Conservation (phyloP, 2,888 invertebrate genomes). For the Schrankia costaestrigalis region DNA sequence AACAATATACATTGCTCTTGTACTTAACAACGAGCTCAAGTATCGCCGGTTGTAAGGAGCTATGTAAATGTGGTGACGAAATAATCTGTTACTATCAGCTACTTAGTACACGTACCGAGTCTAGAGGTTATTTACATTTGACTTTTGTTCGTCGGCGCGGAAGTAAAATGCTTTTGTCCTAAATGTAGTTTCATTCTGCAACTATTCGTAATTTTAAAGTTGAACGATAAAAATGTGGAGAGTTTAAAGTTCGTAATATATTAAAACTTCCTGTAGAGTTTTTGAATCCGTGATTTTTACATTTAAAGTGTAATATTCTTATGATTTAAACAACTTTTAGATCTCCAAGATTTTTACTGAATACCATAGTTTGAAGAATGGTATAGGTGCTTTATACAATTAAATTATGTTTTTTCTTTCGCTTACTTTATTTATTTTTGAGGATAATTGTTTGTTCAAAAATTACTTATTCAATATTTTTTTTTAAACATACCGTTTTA, state of each 20-base stretch:
- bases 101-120: conserved; percentile 50
- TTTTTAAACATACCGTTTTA: too few relatives aligned
- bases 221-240: neutral
- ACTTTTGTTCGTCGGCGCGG: conserved; percentile 71
- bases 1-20: conserved; percentile 46
- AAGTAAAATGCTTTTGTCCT: conserved; percentile 69
- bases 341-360: too few relatives aligned
- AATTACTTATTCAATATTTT: too few relatives aligned
- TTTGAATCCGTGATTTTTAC: neutral
- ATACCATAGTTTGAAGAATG: too few relatives aligned
- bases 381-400: too few relatives aligned
- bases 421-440: too few relatives aligned
- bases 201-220: neutral
- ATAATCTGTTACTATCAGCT: conserved; percentile 44
- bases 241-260: neutral
- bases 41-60: conserved; percentile 32
- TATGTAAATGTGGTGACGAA: conserved; percentile 41
- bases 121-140: conserved; percentile 78
- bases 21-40: conserved; percentile 23
- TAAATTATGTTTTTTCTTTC: too few relatives aligned
- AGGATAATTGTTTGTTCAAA: too few relatives aligned
- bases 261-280: neutral
- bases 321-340: too few relatives aligned
- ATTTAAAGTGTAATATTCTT: too few relatives aligned
- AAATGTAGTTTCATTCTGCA: conserved; percentile 47